These are phyloP conservation scores for Xylophagus ater DNA, from an alignment of 2,888 invertebrate species.

Conservation along the genomic window DNA sequence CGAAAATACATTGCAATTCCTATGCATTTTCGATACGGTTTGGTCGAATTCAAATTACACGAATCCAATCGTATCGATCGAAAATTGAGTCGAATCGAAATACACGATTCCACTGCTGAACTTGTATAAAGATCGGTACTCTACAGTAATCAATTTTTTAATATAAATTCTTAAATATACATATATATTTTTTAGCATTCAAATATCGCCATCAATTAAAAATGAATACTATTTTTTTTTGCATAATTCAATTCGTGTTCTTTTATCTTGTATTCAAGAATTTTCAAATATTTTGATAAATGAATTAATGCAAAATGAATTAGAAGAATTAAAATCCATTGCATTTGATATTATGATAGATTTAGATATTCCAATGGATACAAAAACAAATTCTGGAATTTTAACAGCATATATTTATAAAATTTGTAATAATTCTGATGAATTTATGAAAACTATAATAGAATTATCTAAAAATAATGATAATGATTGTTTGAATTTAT, in stretches of 20 bases:
- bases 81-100: no score
- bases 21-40: no score
- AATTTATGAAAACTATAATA: constrained; percentile 18
- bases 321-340: background rate
- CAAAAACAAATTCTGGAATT: constrained; percentile 51
- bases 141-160: no score
- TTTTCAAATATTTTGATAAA: constrained; percentile 25
- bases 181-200: constrained; percentile 18
- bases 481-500: constrained; percentile 21
- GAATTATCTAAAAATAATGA: constrained; percentile 1
- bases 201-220: constrained; percentile 31
- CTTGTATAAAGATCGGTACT: no score
- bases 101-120: no score
- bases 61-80: no score
- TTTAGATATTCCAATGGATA: constrained; percentile 51
- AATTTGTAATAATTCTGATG: constrained; percentile 29
- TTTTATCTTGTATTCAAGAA: constrained; percentile 37
- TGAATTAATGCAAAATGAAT: constrained; percentile 22
- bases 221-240: constrained; percentile 33
- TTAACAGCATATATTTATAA: constrained; percentile 43
- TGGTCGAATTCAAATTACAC: no score
- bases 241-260: constrained; percentile 38
- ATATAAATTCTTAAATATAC: constrained; percentile 1
- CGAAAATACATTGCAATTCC: no score
- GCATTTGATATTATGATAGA: constrained; percentile 33